Base-by-base conservation (phyloP, 2,888 invertebrate species). In the Hoplodrina ambigua region DNA sequence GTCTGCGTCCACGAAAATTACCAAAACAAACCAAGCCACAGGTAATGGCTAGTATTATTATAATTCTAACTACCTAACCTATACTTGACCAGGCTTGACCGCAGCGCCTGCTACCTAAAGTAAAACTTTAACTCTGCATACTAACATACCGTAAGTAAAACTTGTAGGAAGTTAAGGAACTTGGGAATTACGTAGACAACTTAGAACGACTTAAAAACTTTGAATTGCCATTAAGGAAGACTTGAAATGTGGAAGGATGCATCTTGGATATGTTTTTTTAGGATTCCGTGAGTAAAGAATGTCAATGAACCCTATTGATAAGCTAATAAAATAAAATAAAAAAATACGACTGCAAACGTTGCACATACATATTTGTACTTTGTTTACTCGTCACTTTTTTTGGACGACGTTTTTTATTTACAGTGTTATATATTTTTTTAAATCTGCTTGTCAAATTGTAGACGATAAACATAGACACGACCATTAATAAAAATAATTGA, bases 201-300 rank as follows among this genome's bases (percentile, higher is more conserved):
- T 82, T 73, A 54, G 50, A 30, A 30, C 56, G 75, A 82, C 85
- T 84, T 82, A 60, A 82, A 37, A 69, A 76, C 66, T 82, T 82
- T 72, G 71, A 63, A 75, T 71, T 73, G 70, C 70, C 7, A 55
- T 41, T 20, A 54, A 50, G 55, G 60, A 69, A 66, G 69, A 73
- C 46, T 49, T 56, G 76, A 55, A 59, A 33, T 56, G 49, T n/a
- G 13, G 60, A 30, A 44, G 15, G 62, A 75, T 63, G 76, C 62
- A 30, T 44, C 53, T 44, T 7, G 37, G 15, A 41, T 15, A 55
- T 67, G 55, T 56, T 67, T 59, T 67, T 59, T 30, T 25, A 10
- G 59, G 41, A 8, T 37, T 37, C 37, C 37, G 37, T 8, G 8
- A 1, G 7, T 37, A 8, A 37, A 37, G 1, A 8, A 8, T 8